phyloP scores from a whole-genome alignment of 2,113 vertebrate genomes.

The Chroicocephalus ridibundus region DNA sequence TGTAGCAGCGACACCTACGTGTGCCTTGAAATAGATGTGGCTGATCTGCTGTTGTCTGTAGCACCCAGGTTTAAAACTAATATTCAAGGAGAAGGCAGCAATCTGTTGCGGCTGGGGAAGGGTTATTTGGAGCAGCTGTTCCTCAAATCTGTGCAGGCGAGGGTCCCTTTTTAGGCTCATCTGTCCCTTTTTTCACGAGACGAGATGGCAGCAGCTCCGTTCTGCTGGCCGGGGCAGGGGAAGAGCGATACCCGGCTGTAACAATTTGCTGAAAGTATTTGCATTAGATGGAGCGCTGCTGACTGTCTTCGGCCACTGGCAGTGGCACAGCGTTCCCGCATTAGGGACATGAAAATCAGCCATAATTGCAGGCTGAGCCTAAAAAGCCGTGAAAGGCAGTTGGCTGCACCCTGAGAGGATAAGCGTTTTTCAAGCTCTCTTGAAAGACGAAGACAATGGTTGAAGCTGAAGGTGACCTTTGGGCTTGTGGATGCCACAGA shows the following conservation, averaged over 20 bases:
- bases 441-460: neutral
- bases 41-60: neutral
- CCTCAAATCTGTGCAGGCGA: accelerated
- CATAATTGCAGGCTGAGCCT: neutral
- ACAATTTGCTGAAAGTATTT: neutral
- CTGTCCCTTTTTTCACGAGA: neutral
- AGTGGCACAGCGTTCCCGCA: neutral
- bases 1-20: neutral
- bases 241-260: neutral
- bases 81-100: neutral
- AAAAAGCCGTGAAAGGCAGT: no score
- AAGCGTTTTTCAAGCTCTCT: neutral
- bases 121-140: neutral
- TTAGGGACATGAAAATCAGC: neutral
- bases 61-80: neutral
- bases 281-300: neutral
- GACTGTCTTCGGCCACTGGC: neutral
- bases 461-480: neutral
- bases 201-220: neutral
- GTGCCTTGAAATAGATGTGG: neutral
- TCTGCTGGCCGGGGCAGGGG: neutral
- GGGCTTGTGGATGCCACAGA: neutral
- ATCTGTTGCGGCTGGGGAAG: neutral
- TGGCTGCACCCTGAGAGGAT: neutral
- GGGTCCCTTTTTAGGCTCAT: neutral